Conservation (phyloP, 2,888 invertebrate species). For the Alviniconcha strummeri region DNA sequence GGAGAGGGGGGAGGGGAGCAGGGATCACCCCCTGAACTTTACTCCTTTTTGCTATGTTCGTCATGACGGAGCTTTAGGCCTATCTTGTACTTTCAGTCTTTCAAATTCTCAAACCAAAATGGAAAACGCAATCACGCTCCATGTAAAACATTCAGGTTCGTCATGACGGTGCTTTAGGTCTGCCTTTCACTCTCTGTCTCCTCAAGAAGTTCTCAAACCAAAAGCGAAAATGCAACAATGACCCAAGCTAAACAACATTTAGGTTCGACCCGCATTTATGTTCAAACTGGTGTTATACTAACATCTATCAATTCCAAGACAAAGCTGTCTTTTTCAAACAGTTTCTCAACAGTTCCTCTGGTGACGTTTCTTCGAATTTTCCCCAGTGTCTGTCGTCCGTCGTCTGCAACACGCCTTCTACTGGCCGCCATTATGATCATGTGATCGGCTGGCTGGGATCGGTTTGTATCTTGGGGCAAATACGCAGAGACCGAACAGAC, state of each 20-base stretch:
- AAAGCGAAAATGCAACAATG: neutral
- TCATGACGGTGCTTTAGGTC: too few species aligned
- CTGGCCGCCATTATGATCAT: conserved; percentile 20
- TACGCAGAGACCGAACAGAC: neutral
- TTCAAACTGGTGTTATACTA: conserved; percentile 14
- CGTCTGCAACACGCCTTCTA: conserved; percentile 30
- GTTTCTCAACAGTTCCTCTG: conserved; percentile 37
- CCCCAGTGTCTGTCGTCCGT: conserved; percentile 36
- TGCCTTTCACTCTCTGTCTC: neutral
- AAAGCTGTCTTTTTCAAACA: conserved; percentile 47
- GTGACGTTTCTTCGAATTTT: conserved; percentile 37
- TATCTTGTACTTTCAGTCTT: too few species aligned
- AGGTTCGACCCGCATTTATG: too few species aligned
- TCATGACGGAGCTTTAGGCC: too few species aligned
- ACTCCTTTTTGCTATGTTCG: too few species aligned
- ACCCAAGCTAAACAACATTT: too few species aligned
- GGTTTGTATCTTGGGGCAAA: neutral
- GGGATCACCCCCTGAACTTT: too few species aligned
- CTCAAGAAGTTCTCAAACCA: neutral
- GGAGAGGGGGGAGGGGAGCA: too few species aligned
- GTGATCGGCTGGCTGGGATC: neutral
- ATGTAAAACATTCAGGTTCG: neutral
- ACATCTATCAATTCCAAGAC: conserved; percentile 48
- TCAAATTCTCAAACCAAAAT: too few species aligned
- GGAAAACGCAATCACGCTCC: neutral